These are phyloP conservation scores for Catharus fuscescens DNA, from an alignment of 2,113 vertebrate genomes.

Conservation along the genomic window DNA sequence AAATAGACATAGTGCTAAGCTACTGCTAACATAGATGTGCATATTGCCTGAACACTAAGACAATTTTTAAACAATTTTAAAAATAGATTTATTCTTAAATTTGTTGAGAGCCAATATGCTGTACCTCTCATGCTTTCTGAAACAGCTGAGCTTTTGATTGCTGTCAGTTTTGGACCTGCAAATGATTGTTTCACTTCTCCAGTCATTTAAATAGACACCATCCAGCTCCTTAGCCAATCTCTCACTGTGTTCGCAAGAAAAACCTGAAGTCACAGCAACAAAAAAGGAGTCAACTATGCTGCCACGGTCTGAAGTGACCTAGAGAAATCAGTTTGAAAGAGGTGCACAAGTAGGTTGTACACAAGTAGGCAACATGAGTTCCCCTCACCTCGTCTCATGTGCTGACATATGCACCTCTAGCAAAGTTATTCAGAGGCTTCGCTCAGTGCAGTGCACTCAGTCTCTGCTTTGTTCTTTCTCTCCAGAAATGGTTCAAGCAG, in stretches of 20 bases:
- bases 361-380: rapidly evolving
- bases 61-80: background rate
- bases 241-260: background rate
- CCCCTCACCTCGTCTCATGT: rapidly evolving
- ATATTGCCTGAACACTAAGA: background rate
- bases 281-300: background rate
- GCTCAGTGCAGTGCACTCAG: background rate
- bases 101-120: background rate
- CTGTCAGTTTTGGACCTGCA: background rate
- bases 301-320: background rate
- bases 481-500: conserved; percentile 91
- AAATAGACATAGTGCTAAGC: background rate
- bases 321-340: background rate
- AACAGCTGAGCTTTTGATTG: background rate
- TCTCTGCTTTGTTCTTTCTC: background rate
- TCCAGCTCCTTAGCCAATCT: background rate
- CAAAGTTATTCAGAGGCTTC: rapidly evolving
- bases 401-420: background rate
- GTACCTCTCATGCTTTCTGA: background rate
- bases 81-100: background rate
- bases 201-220: background rate
- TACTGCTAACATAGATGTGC: background rate
- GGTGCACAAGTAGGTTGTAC: no score
- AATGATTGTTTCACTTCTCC: background rate
- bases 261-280: background rate